phyloP scores from a whole-genome alignment of 2,888 invertebrate species.

The Zaprionus bogoriensis region DNA sequence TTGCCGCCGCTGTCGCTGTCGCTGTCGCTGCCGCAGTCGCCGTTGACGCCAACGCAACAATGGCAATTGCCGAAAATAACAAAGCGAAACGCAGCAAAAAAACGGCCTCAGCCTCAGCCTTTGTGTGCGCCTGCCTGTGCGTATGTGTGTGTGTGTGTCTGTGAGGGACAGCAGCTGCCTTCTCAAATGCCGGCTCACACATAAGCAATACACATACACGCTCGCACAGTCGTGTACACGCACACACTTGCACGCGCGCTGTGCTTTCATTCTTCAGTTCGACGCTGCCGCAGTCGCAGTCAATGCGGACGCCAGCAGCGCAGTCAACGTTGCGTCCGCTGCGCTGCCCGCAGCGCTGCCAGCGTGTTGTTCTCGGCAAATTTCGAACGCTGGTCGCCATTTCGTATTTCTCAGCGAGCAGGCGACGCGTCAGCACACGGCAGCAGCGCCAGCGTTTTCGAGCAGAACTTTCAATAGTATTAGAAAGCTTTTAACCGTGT shows the following conservation, averaged over 20 bases:
- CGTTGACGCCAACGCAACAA: slow-evolving; percentile 37
- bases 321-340: slow-evolving; percentile 13
- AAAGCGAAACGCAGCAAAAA: slow-evolving; percentile 13
- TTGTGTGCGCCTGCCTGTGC: not conserved
- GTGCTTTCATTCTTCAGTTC: slow-evolving; percentile 50
- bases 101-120: slow-evolving; percentile 17
- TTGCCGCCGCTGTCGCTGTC: slow-evolving; percentile 30
- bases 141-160: slow-evolving; percentile 2
- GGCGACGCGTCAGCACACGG: slow-evolving; percentile 76
- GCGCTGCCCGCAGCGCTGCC: slow-evolving; percentile 34
- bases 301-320: slow-evolving; percentile 16
- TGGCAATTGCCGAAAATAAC: slow-evolving; percentile 51
- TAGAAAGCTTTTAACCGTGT: slow-evolving; percentile 59
- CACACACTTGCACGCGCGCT: slow-evolving; percentile 16
- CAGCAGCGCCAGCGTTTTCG: slow-evolving; percentile 20
- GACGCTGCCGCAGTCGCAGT: slow-evolving; percentile 23
- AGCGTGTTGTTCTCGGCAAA: slow-evolving; percentile 62
- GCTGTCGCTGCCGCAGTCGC: slow-evolving; percentile 15
- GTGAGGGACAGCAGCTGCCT: slow-evolving; percentile 30
- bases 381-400: slow-evolving; percentile 55
- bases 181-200: slow-evolving; percentile 58
- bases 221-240: slow-evolving; percentile 5
- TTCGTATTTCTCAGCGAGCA: slow-evolving; percentile 78
- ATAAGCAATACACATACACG: slow-evolving; percentile 18
- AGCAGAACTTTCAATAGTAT: slow-evolving; percentile 56